phyloP scores from a whole-genome alignment of 1,140 invertebrate genomes.

The Alviniconcha marisindica region DNA sequence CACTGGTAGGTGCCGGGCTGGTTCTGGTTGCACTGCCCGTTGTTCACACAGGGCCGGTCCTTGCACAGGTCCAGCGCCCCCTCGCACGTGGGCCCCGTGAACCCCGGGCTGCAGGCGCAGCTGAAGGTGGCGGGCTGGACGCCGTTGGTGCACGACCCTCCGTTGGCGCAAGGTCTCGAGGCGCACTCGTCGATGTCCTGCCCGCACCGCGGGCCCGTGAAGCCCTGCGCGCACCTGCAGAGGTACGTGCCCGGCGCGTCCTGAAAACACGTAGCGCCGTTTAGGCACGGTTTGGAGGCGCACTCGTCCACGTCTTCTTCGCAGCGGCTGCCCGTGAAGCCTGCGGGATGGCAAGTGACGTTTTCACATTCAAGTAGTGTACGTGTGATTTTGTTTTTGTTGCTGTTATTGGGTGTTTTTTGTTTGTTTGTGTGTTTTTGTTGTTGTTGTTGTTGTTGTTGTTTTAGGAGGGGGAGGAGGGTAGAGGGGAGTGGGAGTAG shows the following conservation, averaged over 20 bases:
- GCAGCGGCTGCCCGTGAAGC: slow-evolving; percentile 44
- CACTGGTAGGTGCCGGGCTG: slow-evolving; percentile 43
- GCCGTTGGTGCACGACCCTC: slow-evolving; percentile 92
- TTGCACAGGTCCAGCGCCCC: slow-evolving; percentile 42
- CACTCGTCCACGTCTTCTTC: slow-evolving; percentile 47
- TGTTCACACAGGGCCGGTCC: slow-evolving; percentile 29
- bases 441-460: too few species aligned
- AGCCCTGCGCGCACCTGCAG: slow-evolving; percentile 91
- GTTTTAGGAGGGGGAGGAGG: too few species aligned
- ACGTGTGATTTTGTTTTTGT: too few species aligned
- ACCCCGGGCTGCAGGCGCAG: slow-evolving; percentile 86
- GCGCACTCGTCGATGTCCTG: slow-evolving; percentile 87
- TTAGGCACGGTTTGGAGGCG: slow-evolving; percentile 35
- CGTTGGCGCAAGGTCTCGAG: slow-evolving; percentile 87
- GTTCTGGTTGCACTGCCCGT: slow-evolving; percentile 38
- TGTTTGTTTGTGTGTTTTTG: too few species aligned
- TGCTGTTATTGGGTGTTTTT: too few species aligned
- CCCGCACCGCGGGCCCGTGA: slow-evolving; percentile 91
- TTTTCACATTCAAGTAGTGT: too few species aligned
- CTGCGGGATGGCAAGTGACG: too few species aligned
- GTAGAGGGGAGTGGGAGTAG: too few species aligned
- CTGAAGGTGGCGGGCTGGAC: slow-evolving; percentile 88
- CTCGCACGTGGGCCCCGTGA: slow-evolving; percentile 44
- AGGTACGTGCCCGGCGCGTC: slow-evolving; percentile 78
- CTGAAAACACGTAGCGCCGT: slow-evolving; percentile 43